A percentile compares a stretch with the other conserved stretches of the same genome.
Conservation (phyloP, 2,888 invertebrate genomes). For the Nebria salina region DNA sequence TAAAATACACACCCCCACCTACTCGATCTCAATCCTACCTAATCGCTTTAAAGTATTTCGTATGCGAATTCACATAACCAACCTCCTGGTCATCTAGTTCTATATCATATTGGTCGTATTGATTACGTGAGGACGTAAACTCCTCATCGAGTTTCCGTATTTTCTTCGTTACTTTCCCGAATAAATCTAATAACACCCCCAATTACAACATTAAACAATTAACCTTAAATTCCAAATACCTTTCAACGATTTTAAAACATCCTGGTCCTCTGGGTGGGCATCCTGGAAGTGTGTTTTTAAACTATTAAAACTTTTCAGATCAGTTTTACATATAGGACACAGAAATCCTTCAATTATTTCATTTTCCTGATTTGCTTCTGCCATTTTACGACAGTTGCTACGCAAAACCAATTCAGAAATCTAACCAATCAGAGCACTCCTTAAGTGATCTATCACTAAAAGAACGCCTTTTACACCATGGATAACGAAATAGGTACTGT, state of each 20-base stretch:
- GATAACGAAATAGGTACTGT: no score
- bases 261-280: constrained; percentile 87
- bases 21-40: constrained; percentile 59
- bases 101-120: constrained; percentile 58
- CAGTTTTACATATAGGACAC: constrained; percentile 93
- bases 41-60: constrained; percentile 79
- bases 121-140: constrained; percentile 69
- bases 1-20: background rate
- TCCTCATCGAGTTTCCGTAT: constrained; percentile 81
- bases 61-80: constrained; percentile 73
- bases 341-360: constrained; percentile 91
- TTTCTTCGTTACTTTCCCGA: constrained; percentile 91
- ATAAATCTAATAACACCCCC: constrained; percentile 65
- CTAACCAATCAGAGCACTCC: no score
- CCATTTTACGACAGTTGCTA: constrained; percentile 12
- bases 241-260: constrained; percentile 81
- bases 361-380: constrained; percentile 56
- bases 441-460: no score
- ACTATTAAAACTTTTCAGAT: constrained; percentile 84
- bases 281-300: constrained; percentile 90
- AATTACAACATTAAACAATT: constrained; percentile 23
- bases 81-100: constrained; percentile 72
- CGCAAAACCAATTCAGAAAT: background rate
- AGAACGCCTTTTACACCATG: no score
- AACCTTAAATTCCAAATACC: constrained; percentile 62